Conservation (phyloP, 2,797 vertebrate genomes). For the Channa striata region DNA sequence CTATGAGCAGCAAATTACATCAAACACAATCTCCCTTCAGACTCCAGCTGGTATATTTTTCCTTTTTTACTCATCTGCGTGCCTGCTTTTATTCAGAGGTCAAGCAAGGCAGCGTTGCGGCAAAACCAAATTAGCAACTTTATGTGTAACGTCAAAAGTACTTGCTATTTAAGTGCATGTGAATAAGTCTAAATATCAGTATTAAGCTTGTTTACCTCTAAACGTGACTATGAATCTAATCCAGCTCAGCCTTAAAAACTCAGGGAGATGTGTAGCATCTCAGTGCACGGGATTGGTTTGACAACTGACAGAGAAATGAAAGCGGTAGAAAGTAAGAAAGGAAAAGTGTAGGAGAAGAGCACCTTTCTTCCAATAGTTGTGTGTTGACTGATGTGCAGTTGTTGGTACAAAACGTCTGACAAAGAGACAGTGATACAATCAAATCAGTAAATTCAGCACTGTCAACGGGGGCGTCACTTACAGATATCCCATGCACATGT, state of each 20-base stretch:
- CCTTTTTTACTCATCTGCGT: constrained; percentile 25
- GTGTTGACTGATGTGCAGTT: constrained; percentile 59
- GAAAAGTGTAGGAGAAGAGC: constrained; percentile 83
- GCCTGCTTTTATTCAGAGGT: background rate
- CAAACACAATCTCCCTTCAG: constrained; percentile 74
- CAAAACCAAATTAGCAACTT: constrained; percentile 10
- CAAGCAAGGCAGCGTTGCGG: constrained; percentile 13
- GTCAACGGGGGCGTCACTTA: constrained; percentile 27
- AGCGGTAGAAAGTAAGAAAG: constrained; percentile 35
- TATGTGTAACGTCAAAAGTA: background rate
- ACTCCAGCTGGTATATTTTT: constrained; percentile 75
- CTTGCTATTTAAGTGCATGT: background rate
- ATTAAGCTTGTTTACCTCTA: background rate
- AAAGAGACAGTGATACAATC: constrained; percentile 42
- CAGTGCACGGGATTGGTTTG: constrained; percentile 52
- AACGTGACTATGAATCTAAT: constrained; percentile 17
- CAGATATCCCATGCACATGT: constrained; percentile 20
- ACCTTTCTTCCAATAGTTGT: constrained; percentile 89
- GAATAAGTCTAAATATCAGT: background rate
- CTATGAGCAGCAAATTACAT: constrained; percentile 80
- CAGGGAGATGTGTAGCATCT: constrained; percentile 47
- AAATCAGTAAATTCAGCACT: constrained; percentile 28
- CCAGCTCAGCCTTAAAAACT: constrained; percentile 55
- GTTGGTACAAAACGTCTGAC: constrained; percentile 78
- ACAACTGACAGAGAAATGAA: constrained; percentile 61